A percentile compares a stretch with the other conserved stretches of the same genome.
phyloP scores from a whole-genome alignment of 2,113 vertebrate species.

The Miniopterus natalensis region DNA sequence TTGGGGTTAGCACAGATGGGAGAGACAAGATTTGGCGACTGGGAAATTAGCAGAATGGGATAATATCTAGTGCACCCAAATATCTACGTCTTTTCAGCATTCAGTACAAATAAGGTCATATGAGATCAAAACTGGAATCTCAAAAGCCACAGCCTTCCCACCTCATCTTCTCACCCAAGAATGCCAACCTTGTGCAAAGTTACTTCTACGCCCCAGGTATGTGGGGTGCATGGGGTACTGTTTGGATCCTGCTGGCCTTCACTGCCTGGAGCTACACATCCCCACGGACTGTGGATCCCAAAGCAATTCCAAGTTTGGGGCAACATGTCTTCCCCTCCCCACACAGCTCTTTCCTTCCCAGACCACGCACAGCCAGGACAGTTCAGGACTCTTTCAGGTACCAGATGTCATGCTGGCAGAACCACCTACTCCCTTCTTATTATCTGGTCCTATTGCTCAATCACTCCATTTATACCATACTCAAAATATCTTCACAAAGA shows the following conservation, averaged over 20 bases:
- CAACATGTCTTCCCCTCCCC: neutral
- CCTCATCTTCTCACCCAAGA: neutral
- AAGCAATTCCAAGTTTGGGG: neutral
- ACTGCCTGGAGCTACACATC: neutral
- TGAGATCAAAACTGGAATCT: neutral
- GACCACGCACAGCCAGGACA: neutral
- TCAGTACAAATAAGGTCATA: neutral
- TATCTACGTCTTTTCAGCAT: neutral
- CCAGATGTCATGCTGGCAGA: neutral
- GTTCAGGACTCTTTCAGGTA: neutral
- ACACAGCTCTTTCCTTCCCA: neutral
- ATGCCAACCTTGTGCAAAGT: neutral
- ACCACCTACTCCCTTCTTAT: neutral
- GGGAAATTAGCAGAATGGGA: neutral
- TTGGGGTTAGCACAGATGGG: neutral
- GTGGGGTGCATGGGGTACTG: too few relatives aligned
- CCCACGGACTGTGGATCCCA: neutral
- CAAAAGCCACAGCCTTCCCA: neutral
- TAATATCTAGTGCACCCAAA: neutral
- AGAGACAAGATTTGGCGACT: constrained; percentile 2
- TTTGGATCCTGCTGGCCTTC: neutral
- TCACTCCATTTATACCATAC: neutral
- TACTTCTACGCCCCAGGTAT: too few relatives aligned
- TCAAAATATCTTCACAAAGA: neutral
- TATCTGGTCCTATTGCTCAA: neutral